These are phyloP conservation scores for Drosophila aff. DNA, from an alignment of 1,140 invertebrate species.

Conservation along the genomic window DNA sequence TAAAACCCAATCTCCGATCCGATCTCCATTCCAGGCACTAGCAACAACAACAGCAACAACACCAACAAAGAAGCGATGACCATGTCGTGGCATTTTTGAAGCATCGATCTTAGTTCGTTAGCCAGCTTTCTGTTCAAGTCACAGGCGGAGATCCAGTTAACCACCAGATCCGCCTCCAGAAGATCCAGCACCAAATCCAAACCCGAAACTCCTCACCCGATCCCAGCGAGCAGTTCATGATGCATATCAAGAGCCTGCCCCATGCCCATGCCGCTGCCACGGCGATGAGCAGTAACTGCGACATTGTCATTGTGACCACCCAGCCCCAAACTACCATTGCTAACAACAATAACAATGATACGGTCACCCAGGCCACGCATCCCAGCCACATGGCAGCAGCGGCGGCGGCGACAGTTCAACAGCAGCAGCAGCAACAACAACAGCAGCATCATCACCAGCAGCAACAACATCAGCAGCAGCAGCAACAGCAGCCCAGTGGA, in stretches of 20 bases:
- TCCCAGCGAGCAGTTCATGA: conserved; percentile 60
- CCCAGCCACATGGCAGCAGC: conserved; percentile 61
- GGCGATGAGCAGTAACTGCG: conserved; percentile 82
- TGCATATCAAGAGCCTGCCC: conserved; percentile 84
- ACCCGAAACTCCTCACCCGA: not conserved
- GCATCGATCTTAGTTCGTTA: conserved; percentile 58
- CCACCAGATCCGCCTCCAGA: conserved; percentile 5
- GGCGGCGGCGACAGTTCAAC: conserved; percentile 44
- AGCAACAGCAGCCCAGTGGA: conserved; percentile 66
- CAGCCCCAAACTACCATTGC: conserved; percentile 76
- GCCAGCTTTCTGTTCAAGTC: conserved; percentile 53
- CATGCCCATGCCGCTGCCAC: conserved; percentile 82
- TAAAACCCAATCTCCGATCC: conserved; percentile 41
- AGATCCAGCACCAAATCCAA: conserved; percentile 2
- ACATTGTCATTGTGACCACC: conserved; percentile 82
- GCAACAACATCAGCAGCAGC: conserved; percentile 66
- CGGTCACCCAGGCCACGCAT: conserved; percentile 72
- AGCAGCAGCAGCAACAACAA: conserved; percentile 65
- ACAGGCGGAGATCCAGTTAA: conserved; percentile 5
- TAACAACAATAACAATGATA: conserved; percentile 80
- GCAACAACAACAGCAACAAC: conserved; percentile 51
- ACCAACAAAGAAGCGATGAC: conserved; percentile 57
- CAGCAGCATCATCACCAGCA: conserved; percentile 69
- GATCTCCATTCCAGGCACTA: conserved; percentile 66
- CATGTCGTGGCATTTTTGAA: conserved; percentile 79